phyloP scores from a whole-genome alignment of 2,113 vertebrate genomes.

The Litocranius walleri region DNA sequence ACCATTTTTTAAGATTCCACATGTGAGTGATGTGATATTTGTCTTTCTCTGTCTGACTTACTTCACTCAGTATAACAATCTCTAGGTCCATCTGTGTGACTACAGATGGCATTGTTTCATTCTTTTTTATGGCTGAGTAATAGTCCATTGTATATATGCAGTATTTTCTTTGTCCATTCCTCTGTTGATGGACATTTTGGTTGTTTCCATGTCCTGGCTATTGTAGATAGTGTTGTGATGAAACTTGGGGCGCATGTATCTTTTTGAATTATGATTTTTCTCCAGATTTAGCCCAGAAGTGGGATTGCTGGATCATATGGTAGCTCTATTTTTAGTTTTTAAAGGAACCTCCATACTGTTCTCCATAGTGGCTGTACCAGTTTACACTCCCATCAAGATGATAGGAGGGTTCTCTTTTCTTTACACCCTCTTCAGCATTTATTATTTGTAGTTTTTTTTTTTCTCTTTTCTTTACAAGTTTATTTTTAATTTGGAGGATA shows the following conservation, averaged over 20 bases:
- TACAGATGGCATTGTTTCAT: neutral
- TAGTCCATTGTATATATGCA: neutral
- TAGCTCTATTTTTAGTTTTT: neutral
- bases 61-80: neutral
- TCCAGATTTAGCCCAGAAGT: neutral
- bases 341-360: neutral
- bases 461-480: neutral
- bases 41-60: neutral
- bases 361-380: neutral
- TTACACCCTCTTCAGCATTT: neutral
- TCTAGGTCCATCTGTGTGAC: neutral
- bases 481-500: neutral
- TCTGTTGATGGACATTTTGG: neutral
- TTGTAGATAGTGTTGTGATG: neutral
- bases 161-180: neutral
- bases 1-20: neutral
- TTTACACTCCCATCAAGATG: neutral
- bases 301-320: neutral
- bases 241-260: neutral
- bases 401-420: neutral
- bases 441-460: neutral
- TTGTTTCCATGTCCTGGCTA: neutral
- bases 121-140: neutral
- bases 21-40: neutral
- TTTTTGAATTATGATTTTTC: neutral